Base-by-base conservation (phyloP, 2,888 invertebrate species). In the Heliconius ethilla region DNA sequence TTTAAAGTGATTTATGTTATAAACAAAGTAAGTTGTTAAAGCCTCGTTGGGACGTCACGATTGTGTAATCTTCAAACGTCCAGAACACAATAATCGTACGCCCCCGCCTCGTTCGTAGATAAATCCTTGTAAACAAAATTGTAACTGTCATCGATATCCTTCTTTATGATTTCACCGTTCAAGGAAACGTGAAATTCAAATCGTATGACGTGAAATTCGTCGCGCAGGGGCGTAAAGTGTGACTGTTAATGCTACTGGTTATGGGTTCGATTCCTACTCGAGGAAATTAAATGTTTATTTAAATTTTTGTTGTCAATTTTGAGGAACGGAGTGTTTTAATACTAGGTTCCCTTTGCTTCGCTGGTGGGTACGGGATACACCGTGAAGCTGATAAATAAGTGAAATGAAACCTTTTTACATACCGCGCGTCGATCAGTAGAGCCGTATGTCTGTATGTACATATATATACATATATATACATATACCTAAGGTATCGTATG, bases 81-180 rank as follows among this genome's bases (percentile, higher is more conserved):
- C 66, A 77, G 66, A 75, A 75, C 75, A 81, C 77, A 80, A 81
- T 82, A 83, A 81, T 75, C 79, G 70, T 78, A 79, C 84, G 83
- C 82, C 86, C 82, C 82, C 86, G 84, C 79, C 72, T 69, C 74
- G 77, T 62, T 59, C 77, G 73, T 27, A 86, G 85, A 91, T 91
- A 91, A 90, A 92, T 91, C 89, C 87, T 90, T 90, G 89, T 91
- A 90, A 89, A 92, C 89, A 89, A 91, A 91, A 92, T 91, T 89
- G 91, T 92, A 88, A 85, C 89, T 90, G 92, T 91, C 92, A 87
- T 87, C 87, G 88, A 90, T 90, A 91, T 91, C 85, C 85, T 91
- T 88, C 86, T 92, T 92, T 93, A 92, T 89, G 90, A 89, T 90
- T 87, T 88, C 86, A 86, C 84, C 86, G 83, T 85, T 85, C 86